Evolutionary conservation across 1,140 invertebrate genomes (phyloP).

Genomic region (Magallana angulata): DNA sequence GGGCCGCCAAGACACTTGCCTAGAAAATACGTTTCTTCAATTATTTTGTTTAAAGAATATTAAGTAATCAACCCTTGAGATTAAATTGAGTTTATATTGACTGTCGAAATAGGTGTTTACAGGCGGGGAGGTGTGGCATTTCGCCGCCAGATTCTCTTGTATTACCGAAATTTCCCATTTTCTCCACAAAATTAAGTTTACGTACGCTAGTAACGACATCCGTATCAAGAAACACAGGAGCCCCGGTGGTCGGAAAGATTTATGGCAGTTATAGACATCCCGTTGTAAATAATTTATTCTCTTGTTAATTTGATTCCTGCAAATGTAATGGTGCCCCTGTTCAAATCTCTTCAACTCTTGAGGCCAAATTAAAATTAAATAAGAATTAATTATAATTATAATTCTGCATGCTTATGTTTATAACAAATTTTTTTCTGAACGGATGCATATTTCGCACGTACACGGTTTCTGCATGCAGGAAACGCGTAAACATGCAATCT

Average conservation of each 20-base stretch:
- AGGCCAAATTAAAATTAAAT: no score
- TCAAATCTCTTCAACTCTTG: no score
- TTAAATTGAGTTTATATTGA: conserved; percentile 37
- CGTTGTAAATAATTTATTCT: conserved; percentile 24
- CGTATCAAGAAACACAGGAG: background rate
- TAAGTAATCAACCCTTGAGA: conserved; percentile 34
- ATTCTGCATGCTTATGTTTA: background rate
- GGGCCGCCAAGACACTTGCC: background rate
- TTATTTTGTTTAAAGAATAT: conserved; percentile 15
- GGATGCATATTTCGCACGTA: background rate
- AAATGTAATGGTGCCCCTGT: background rate
- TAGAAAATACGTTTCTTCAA: conserved; percentile 40
- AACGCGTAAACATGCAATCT: no score
- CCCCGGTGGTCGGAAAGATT: background rate
- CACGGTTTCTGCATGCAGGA: no score
- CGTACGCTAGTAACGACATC: background rate
- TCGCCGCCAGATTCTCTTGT: background rate
- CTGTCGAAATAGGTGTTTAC: conserved; percentile 15
- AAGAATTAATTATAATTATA: no score
- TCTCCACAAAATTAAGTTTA: conserved; percentile 38
- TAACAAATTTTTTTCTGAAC: background rate
- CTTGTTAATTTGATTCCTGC: conserved; percentile 19
- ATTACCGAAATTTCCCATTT: conserved; percentile 13
- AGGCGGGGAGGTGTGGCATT: conserved; percentile 8
- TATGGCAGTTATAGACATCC: conserved; percentile 2